phyloP scores from a whole-genome alignment of 2,797 vertebrate species.

The Pangasius larnaudii region DNA sequence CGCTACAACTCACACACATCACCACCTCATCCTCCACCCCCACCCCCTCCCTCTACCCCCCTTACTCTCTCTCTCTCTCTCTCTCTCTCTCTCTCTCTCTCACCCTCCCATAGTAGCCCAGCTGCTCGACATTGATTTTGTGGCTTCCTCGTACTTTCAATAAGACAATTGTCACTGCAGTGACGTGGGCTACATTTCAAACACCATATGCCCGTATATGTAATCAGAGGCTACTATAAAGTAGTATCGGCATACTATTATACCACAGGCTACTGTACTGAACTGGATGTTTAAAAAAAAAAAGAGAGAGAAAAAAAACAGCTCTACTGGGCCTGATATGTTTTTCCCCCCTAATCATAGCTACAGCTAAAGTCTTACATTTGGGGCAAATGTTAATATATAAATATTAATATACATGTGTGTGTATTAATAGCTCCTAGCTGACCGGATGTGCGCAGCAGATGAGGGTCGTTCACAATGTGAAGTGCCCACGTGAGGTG shows the following conservation, averaged over 20 bases:
- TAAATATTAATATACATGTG: neutral
- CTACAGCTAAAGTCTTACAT: neutral
- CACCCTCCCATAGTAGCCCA: conserved; percentile 43
- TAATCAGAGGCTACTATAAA: conserved; percentile 3
- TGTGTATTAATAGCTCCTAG: neutral
- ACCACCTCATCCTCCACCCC: conserved; percentile 62
- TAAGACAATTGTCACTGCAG: conserved; percentile 30
- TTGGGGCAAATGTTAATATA: neutral
- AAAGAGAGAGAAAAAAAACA: neutral
- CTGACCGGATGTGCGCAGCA: neutral
- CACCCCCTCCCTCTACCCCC: conserved; percentile 15
- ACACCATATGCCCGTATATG: neutral
- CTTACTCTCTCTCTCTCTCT: conserved; percentile 14
- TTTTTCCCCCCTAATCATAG: neutral
- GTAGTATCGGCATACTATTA: neutral
- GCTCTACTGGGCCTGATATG: neutral
- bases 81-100: conserved; percentile 48
- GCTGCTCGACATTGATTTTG: conserved; percentile 50
- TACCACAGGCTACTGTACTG: neutral
- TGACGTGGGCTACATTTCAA: conserved; percentile 20
- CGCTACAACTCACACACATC: conserved; percentile 80
- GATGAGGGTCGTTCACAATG: neutral
- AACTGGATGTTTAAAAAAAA: neutral
- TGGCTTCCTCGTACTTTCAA: conserved; percentile 38
- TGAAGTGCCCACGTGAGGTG: neutral